These are phyloP conservation scores for Nixonia krombeini DNA, from an alignment of 1,140 invertebrate species.

Conservation along the genomic window DNA sequence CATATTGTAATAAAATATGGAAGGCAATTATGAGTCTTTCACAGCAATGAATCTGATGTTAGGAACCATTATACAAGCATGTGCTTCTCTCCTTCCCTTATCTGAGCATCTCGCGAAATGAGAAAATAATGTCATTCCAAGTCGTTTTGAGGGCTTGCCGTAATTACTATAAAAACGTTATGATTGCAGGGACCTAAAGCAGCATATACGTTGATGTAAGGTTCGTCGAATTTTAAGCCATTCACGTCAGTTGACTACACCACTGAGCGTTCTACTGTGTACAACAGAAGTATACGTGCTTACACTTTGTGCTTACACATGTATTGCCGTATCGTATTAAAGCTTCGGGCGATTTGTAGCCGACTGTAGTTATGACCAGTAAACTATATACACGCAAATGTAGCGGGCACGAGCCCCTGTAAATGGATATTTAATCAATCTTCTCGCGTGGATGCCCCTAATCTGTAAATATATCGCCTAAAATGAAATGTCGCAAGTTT, in stretches of 20 bases:
- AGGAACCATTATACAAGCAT: slow-evolving; percentile 24
- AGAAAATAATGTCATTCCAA: slow-evolving; percentile 47
- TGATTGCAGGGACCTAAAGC: slow-evolving; percentile 45
- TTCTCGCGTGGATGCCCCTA: slow-evolving; percentile 65
- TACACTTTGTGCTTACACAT: slow-evolving; percentile 38
- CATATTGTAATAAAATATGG: background rate
- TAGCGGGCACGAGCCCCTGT: slow-evolving; percentile 54
- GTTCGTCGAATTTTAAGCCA: slow-evolving; percentile 11
- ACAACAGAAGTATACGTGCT: slow-evolving; percentile 8
- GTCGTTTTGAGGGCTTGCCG: slow-evolving; percentile 27
- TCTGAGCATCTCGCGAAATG: slow-evolving; percentile 38
- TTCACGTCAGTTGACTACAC: slow-evolving; percentile 14
- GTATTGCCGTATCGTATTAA: slow-evolving; percentile 55
- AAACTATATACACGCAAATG: slow-evolving; percentile 65
- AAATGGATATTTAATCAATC: slow-evolving; percentile 71
- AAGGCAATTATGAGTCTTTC: background rate
- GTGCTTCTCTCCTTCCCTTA: slow-evolving; percentile 5
- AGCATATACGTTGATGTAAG: background rate
- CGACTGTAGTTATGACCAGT: slow-evolving; percentile 65
- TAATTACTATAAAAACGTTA: slow-evolving; percentile 60
- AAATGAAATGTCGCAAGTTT: slow-evolving; percentile 42
- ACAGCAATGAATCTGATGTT: background rate
- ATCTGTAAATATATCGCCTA: slow-evolving; percentile 55
- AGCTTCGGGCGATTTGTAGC: slow-evolving; percentile 64
- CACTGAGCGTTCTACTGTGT: slow-evolving; percentile 5